Conservation (phyloP, 2,797 vertebrate genomes). For the Astyanax mexicanus region DNA sequence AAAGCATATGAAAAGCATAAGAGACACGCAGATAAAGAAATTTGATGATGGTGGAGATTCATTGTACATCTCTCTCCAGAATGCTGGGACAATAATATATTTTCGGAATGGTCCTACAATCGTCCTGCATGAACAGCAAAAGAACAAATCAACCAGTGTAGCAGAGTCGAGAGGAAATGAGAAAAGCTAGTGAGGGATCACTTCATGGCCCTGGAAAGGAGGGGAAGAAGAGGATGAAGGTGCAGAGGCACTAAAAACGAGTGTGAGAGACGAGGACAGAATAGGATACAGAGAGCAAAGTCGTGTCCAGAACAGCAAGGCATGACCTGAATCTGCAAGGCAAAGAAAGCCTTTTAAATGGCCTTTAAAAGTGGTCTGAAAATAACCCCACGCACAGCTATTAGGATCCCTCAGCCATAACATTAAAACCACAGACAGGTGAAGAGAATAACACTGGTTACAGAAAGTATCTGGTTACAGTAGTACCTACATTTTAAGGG, state of each 20-base stretch:
- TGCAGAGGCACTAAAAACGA: not conserved
- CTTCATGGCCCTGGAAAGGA: constrained; percentile 22
- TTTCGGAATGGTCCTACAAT: not conserved
- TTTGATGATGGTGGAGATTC: constrained; percentile 1
- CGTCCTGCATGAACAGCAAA: not conserved
- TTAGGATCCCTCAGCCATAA: not conserved
- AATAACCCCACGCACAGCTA: constrained; percentile 15
- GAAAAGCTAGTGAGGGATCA: constrained; percentile 22
- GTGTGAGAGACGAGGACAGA: constrained; percentile 4
- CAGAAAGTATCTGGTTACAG: too few species aligned
- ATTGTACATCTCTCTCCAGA: not conserved
- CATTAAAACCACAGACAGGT: too few species aligned
- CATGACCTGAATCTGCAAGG: constrained; percentile 4
- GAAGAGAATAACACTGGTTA: too few species aligned
- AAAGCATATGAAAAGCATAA: too few species aligned
- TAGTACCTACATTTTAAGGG: too few species aligned
- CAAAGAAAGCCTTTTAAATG: constrained; percentile 5
- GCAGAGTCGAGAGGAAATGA: not conserved
- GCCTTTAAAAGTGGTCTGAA: constrained; percentile 34
- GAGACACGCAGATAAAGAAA: not conserved
- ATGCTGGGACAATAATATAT: not conserved
- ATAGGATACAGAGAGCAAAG: constrained; percentile 37
- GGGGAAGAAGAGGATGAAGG: constrained; percentile 17
- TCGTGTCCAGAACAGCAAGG: constrained; percentile 23
- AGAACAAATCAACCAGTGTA: not conserved